Base-by-base conservation (phyloP, 2,797 vertebrate species). In the Danio choprae region DNA sequence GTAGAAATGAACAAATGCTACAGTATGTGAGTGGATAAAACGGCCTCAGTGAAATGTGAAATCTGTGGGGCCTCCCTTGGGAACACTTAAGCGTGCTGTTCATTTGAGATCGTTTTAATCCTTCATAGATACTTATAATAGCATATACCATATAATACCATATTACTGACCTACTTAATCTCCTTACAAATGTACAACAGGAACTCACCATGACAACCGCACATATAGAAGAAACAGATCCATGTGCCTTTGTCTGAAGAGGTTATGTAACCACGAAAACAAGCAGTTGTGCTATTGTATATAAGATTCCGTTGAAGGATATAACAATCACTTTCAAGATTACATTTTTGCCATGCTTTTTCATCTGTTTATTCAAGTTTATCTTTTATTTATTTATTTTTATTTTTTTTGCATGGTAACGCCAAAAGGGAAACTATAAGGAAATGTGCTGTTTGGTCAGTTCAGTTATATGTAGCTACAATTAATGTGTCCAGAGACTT, bases 131-230 rank as follows among this genome's bases (percentile, higher is more conserved):
- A 60, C 55, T 68, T 29, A 77, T 29, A 67, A 82, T 18, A 64
- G 22, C 74, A 77, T 29, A 67, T 58, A 77, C 20, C 40, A 67
- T 56, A 56, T 56, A 67, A 70, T 63, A 50, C 68, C 55, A 58
- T 59, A 67, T 58, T 76, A 58, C 10, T 74, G 44, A 36, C 51
- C 38, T 72, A 77, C 53, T 67, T 82, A 80, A 59, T 40, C 43
- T n/a, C 16, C 29, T 63, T 63, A 69, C 11, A 56, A 29, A 62
- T 5, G 12, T 75, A 51, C 56, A 38, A 50, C n/a, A 56, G 7
- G 13, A 75, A 74, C 46, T 12, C 3, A 4, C 48, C 36, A 44
- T n/a, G 8, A 48, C 46, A 50, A 75, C 56, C 12, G 62, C 12
- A 74, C 62, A 55, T n/a, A 29, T 29, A 29, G 29, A 29, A 43